These are phyloP conservation scores for Mayetiola destructor DNA, from an alignment of 2,888 invertebrate genomes.

Conservation along the genomic window DNA sequence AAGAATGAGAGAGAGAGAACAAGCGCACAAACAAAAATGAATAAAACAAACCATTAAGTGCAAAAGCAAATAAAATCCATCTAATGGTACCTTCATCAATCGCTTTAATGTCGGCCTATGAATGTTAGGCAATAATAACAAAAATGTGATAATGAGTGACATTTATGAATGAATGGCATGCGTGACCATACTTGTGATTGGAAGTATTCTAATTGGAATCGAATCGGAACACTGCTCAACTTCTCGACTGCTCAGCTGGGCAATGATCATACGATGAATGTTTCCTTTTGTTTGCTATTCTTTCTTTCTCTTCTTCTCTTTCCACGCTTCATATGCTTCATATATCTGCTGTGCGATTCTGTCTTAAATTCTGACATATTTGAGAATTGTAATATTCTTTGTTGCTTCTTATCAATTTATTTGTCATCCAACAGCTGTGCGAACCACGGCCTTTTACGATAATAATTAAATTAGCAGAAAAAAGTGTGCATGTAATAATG, in stretches of 20 bases:
- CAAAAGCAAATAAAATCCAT: too few species aligned
- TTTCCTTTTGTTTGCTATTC: neutral
- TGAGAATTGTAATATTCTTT: neutral
- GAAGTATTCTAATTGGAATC: too few species aligned
- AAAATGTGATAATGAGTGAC: conserved; percentile 1
- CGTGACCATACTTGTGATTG: conserved; percentile 8
- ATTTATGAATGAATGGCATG: neutral
- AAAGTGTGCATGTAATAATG: conserved; percentile 4
- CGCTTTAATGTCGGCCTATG: neutral
- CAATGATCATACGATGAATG: neutral
- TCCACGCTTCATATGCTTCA: too few species aligned
- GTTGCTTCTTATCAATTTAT: neutral
- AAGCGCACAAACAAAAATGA: too few species aligned
- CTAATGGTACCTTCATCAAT: neutral
- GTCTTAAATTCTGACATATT: neutral
- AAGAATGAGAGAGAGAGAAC: neutral
- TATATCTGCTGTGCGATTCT: neutral
- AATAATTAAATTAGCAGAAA: conserved; percentile 9
- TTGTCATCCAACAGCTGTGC: conserved; percentile 5
- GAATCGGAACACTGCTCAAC: too few species aligned
- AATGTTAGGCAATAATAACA: conserved; percentile 4
- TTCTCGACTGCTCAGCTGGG: too few species aligned
- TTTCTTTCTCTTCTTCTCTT: neutral
- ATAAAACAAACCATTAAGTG: too few species aligned
- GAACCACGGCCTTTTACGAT: too few species aligned